A percentile compares a stretch with the other conserved stretches of the same genome.
phyloP scores from a whole-genome alignment of 2,888 invertebrate genomes.

The Lochmaea capreae region DNA sequence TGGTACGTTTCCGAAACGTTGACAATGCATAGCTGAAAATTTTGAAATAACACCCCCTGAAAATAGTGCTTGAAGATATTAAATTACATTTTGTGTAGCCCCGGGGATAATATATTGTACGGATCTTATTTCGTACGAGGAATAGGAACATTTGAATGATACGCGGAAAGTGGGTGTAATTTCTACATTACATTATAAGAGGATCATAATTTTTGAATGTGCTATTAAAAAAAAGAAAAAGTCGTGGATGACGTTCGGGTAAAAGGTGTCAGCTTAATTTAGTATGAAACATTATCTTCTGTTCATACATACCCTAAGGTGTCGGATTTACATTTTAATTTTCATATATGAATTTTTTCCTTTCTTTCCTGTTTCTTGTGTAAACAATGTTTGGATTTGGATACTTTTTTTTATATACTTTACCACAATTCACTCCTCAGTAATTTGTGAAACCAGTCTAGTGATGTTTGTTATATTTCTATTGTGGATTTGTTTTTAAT shows the following conservation, averaged over 20 bases:
- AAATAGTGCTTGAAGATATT: constrained; percentile 40
- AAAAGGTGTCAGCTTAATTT: background rate
- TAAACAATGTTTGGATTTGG: no score
- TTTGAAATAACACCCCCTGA: constrained; percentile 32
- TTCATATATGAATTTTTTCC: no score
- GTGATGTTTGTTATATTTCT: no score
- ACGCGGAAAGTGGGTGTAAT: constrained; percentile 26
- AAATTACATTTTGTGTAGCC: constrained; percentile 36
- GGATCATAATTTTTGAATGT: constrained; percentile 22
- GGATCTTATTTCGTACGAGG: constrained; percentile 25
- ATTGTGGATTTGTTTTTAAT: no score
- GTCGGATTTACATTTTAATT: no score
- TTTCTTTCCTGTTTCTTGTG: no score
- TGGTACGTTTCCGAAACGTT: constrained; percentile 30
- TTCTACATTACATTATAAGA: constrained; percentile 26
- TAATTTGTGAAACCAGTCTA: no score
- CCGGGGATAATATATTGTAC: constrained; percentile 30
- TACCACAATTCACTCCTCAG: no score
- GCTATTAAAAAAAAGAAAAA: background rate
- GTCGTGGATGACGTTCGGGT: background rate
- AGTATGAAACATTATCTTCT: background rate
- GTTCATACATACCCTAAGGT: no score
- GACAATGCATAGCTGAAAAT: constrained; percentile 35
- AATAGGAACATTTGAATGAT: constrained; percentile 28
- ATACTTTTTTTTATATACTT: no score